A percentile compares a stretch with the other conserved stretches of the same genome.
Conservation (phyloP, 2,113 vertebrate genomes). For the Alaudala cheleensis region DNA sequence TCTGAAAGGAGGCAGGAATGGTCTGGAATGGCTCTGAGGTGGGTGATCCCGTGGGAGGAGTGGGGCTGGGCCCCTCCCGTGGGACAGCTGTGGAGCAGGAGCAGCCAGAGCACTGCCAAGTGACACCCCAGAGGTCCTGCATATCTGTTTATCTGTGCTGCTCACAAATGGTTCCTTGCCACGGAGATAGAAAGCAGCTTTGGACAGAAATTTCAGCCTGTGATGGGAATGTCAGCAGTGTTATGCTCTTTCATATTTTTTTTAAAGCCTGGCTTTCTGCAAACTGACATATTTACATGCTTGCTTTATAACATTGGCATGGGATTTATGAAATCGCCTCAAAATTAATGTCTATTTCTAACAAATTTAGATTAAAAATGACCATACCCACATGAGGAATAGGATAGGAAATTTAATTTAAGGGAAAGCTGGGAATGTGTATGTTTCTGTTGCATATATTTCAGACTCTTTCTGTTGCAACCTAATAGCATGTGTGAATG, state of each 20-base stretch:
- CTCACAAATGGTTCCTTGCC: not conserved
- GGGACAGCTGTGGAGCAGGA: not conserved
- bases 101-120: not conserved
- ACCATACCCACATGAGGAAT: slow-evolving; percentile 26
- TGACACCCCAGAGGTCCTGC: not conserved
- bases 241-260: slow-evolving; percentile 9
- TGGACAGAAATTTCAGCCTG: slow-evolving; percentile 7
- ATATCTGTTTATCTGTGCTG: not conserved
- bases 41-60: not conserved
- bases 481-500: not conserved
- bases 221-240: slow-evolving; percentile 53
- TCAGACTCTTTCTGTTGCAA: slow-evolving; percentile 28
- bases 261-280: slow-evolving; percentile 56
- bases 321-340: slow-evolving; percentile 38
- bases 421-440: slow-evolving; percentile 4
- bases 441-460: slow-evolving; percentile 35
- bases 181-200: slow-evolving; percentile 51
- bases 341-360: slow-evolving; percentile 62
- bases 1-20: not conserved
- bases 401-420: slow-evolving; percentile 52
- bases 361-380: slow-evolving; percentile 60
- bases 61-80: rapidly evolving
- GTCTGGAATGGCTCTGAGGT: not conserved
- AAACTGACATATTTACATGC: slow-evolving; percentile 61
- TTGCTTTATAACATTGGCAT: slow-evolving; percentile 45